Evolutionary conservation across 2,113 vertebrate genomes (phyloP), one percentile per base, ranked within the genome.

Genomic region (Larimichthys crocea): DNA sequence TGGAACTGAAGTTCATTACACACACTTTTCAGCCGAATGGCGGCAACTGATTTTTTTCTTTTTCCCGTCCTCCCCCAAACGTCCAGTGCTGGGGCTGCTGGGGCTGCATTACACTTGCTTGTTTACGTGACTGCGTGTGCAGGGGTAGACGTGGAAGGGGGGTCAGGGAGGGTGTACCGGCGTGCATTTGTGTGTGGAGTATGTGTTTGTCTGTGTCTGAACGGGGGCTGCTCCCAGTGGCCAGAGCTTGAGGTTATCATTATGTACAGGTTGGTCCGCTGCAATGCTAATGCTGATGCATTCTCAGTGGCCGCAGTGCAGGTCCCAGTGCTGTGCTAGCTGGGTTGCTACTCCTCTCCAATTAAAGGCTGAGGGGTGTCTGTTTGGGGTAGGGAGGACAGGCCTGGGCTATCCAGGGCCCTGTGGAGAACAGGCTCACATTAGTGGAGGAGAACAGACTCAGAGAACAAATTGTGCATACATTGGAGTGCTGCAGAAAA

Each of bases 1-100:
- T 93, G 91, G 85, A 93, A 89, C 89, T 89, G 91, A 93, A 93
- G 94, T 93, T 95, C 91, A 93, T 95, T 94, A 93, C 92, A 88
- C 89, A 87, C 91, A 81, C 88, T 90, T 92, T 90, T 92, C 89
- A 88, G 82, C 76, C 78, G 78, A 90, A 88, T 70, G 80, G 79
- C 82, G 68, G 88, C 82, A 89, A 82, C 82, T 77, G 74, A 74
- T 83, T 80, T 67, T 29, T 53, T 76, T 26, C 26, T 69, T 83
- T 79, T 66, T 75, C 29, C 48, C 57, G 14, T 29, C 53, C 55
- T 49, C 77, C 63, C 60, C 68, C 76, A 40, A 83, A 85, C 74
- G 73, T 66, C 67, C 88, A 89, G 90, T 76, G 10, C 76, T 91
- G 91, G 84, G 90, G 81, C 91, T 76, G 10, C 74, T 91, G 91